These are phyloP conservation scores for Thripadectes ignobilis DNA, from an alignment of 2,797 vertebrate species.

Conservation along the genomic window DNA sequence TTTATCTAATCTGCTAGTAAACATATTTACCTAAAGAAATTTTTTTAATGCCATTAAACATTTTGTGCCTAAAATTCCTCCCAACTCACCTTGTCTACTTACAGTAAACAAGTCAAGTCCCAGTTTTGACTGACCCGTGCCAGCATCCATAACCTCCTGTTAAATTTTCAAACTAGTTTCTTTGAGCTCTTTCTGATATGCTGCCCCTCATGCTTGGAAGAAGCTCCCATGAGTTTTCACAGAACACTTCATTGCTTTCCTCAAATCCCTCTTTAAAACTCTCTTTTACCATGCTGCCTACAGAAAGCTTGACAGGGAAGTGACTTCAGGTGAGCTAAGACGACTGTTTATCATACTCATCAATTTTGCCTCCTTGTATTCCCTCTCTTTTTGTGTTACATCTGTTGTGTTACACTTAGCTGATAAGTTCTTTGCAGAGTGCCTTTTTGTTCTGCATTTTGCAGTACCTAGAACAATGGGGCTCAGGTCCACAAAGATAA, in stretches of 20 bases:
- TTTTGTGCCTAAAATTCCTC: slow-evolving; percentile 15
- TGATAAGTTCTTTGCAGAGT: slow-evolving; percentile 7
- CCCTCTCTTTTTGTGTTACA: slow-evolving; percentile 51
- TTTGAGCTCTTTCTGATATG: slow-evolving; percentile 46
- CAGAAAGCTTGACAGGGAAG: slow-evolving; percentile 70
- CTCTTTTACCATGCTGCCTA: slow-evolving; percentile 73
- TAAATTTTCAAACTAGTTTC: slow-evolving; percentile 43
- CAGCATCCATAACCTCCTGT: slow-evolving; percentile 27
- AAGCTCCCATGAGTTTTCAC: slow-evolving; percentile 54
- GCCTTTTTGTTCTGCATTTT: slow-evolving; percentile 45
- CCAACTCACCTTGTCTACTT: slow-evolving; percentile 27
- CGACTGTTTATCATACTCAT: slow-evolving; percentile 58
- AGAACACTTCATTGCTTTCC: slow-evolving; percentile 63
- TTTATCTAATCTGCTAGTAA: slow-evolving; percentile 36
- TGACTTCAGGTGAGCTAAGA: slow-evolving; percentile 69
- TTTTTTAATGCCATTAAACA: background rate
- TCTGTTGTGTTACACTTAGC: slow-evolving; percentile 50
- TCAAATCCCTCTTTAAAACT: slow-evolving; percentile 73
- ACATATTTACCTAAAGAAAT: background rate
- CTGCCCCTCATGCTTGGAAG: slow-evolving; percentile 54
- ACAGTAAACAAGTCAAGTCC: slow-evolving; percentile 7
- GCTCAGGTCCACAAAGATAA: background rate
- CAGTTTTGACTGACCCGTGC: slow-evolving; percentile 14
- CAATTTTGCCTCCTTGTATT: slow-evolving; percentile 49
- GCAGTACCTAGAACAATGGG: background rate